These are phyloP conservation scores for Mustela erminea DNA, from an alignment of 2,797 vertebrate species.

Conservation along the genomic window DNA sequence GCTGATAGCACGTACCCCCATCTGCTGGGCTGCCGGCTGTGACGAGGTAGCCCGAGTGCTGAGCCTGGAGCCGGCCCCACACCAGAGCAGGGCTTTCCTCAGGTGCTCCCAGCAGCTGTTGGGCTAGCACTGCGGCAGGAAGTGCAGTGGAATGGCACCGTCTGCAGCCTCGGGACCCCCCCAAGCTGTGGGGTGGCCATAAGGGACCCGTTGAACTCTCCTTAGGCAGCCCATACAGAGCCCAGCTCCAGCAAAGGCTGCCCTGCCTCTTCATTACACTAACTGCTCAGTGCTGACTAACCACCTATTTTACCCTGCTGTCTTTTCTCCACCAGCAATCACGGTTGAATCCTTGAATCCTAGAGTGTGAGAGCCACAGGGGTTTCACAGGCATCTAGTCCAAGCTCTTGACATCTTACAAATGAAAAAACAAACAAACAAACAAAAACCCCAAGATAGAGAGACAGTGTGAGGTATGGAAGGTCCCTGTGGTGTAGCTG, in stretches of 20 bases:
- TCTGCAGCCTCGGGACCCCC: not conserved
- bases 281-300: not conserved
- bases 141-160: fast-evolving
- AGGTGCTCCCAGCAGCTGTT: not conserved
- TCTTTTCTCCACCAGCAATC: not conserved
- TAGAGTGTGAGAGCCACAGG: not conserved
- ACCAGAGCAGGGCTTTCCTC: not conserved
- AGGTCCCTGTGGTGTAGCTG: not conserved
- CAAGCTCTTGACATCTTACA: not conserved
- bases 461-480: fast-evolving
- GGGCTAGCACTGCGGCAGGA: not conserved
- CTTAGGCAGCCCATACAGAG: not conserved
- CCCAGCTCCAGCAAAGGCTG: not conserved
- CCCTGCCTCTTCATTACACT: not conserved
- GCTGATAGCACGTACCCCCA: fast-evolving
- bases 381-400: not conserved
- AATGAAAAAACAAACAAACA: not conserved
- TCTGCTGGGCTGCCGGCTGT: not conserved
- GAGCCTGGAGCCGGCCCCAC: not conserved
- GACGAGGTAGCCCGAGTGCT: not conserved
- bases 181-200: not conserved
- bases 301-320: not conserved
- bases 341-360: too few relatives aligned
- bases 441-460: not conserved
- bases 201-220: not conserved